Base-by-base conservation (phyloP, 2,113 vertebrate species). In the Periophthalmodon schlosseri region DNA sequence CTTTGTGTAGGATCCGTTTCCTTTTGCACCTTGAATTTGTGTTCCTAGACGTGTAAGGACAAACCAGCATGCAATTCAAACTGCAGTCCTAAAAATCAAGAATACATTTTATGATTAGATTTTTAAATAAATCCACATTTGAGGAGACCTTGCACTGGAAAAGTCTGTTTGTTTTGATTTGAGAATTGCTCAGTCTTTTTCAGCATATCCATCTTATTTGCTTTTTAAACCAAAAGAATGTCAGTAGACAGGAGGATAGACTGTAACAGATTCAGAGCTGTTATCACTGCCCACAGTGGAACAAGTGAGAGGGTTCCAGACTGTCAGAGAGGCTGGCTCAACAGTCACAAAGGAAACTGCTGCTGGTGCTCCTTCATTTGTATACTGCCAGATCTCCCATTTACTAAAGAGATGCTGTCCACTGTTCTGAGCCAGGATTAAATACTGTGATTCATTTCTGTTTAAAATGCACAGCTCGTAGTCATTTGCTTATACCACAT, bases 311-410 rank as follows among this genome's bases (percentile, higher is more conserved):
- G 52, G 54, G 70, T 56, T 75, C 75, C 69, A 57, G 75, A 74
- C 75, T 50, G 66, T 74, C 72, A 12, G 70, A 69, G 73, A 72
- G 74, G 77, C 75, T 57, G 68, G 33, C 61, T 24, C 13, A 61
- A 71, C 68, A 18, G 68, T 54, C 69, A 90, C 91, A 94, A 92
- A 92, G 81, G 50, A 88, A 92, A 86, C 73, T 79, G 87, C 87
- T 84, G 80, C 75, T 28, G 1, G 34, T 78, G 74, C 79, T 66
- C 78, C 72, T 86, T 88, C 44, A 75, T 76, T 83, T 82, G 13
- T 70, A 68, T 68, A 65, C 70, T 68, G 76, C 64, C 76, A 68
- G 52, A 24, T 54, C 82, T 77, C 74, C 75, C 76, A 14, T 18
- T 49, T 12, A 69, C 78, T 86, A 68, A 82, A 88, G 79, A 72